These are phyloP conservation scores for Ellobius talpinus DNA, from an alignment of 2,113 vertebrate species.

Conservation along the genomic window DNA sequence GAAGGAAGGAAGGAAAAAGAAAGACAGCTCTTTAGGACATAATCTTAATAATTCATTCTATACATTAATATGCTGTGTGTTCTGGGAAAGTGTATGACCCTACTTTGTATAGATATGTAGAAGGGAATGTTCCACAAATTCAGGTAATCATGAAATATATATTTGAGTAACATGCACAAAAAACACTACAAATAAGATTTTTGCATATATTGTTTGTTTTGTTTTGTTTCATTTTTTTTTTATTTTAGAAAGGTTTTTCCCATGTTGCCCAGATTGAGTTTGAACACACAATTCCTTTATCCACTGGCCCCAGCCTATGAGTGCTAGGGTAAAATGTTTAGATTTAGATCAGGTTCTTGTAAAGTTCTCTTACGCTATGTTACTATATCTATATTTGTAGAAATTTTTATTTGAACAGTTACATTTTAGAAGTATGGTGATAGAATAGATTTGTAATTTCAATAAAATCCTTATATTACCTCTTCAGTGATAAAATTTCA, in stretches of 20 bases:
- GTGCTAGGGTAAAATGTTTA: background rate
- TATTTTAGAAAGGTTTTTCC: background rate
- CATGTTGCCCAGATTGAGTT: background rate
- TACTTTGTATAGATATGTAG: background rate
- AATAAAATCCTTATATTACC: background rate
- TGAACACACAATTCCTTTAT: background rate
- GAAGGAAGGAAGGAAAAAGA: accelerated
- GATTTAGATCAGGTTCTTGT: background rate
- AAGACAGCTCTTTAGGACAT: background rate
- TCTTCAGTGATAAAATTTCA: background rate
- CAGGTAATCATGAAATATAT: background rate
- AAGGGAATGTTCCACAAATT: background rate
- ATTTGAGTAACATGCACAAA: background rate
- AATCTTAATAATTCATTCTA: background rate
- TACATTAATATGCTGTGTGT: background rate
- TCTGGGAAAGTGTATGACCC: background rate
- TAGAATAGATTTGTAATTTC: background rate
- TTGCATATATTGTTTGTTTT: background rate
- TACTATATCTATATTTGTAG: background rate
- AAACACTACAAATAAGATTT: background rate
- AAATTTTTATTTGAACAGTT: background rate
- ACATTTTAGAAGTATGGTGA: background rate
- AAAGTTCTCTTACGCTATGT: background rate
- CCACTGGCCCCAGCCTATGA: background rate
- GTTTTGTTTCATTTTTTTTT: background rate